Evolutionary conservation across 2,113 vertebrate genomes (phyloP).

Genomic region (Myiopsitta monachus): DNA sequence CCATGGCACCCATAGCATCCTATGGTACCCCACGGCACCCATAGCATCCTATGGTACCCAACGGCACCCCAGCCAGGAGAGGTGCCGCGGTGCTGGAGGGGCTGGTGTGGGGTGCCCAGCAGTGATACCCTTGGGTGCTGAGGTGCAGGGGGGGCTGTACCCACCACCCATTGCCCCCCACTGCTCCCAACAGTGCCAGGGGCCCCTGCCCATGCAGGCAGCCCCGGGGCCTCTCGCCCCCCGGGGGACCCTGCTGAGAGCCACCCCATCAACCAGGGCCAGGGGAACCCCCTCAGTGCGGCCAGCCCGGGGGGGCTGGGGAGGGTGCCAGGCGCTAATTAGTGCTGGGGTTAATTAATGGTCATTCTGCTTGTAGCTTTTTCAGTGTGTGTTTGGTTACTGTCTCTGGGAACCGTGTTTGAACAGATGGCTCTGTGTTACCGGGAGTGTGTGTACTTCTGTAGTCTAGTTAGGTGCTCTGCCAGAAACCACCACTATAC

Average conservation of each 20-base stretch:
- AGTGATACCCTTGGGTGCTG: background rate
- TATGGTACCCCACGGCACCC: background rate
- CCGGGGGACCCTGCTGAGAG: background rate
- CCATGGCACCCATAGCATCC: background rate
- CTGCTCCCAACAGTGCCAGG: background rate
- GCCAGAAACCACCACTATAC: slow-evolving; percentile 74
- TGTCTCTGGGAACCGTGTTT: slow-evolving; percentile 85
- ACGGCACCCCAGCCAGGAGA: background rate
- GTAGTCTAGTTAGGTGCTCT: slow-evolving; percentile 99
- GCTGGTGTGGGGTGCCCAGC: background rate
- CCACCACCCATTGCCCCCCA: background rate
- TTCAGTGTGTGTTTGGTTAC: slow-evolving; percentile 82
- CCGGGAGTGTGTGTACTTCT: slow-evolving; percentile 91
- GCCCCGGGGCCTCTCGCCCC: background rate
- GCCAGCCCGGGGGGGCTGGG: slow-evolving; percentile 4
- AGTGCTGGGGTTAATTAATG: slow-evolving; percentile 77
- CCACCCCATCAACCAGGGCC: background rate
- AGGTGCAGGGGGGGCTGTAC: background rate
- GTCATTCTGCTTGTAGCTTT: slow-evolving; percentile 82
- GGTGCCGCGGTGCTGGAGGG: background rate
- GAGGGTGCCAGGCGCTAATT: slow-evolving; percentile 62
- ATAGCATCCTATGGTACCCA: background rate
- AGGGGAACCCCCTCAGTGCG: background rate
- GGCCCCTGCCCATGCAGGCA: background rate
- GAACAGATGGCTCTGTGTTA: slow-evolving; percentile 82